Base-by-base conservation (phyloP, 2,888 invertebrate species). In the Pammene fasciana region DNA sequence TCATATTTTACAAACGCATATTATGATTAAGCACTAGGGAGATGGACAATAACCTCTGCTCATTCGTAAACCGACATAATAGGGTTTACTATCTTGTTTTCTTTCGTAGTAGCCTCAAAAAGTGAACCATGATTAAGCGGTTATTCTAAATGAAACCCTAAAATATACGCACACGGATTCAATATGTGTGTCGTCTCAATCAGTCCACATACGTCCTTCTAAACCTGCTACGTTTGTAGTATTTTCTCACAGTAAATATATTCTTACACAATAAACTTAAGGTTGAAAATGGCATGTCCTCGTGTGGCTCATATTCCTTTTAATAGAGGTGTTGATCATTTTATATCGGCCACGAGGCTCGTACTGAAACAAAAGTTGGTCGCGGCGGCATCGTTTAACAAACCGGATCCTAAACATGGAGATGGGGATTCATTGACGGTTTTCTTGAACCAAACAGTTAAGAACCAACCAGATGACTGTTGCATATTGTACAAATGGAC, bases 291-390 rank as follows among this genome's bases (percentile, higher is more conserved):
- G 26, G 13, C 45, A 16, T 38, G 13, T 6, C 10, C 3, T 13
- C 16, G 18, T 26, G 5, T 41, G 46, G 65, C 14, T 48, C 16
- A 26, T 70, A n/a, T 43, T 14, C 14, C 64, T 36, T 68, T 68
- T 41, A 43, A 46, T 50, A 36, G 6, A 59, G 59, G 45, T 54
- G 50, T n/a, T 52, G 46, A 48, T 54, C 10, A 65, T 65, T 70
- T 78, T 82, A 83, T 82, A 84, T 82, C 80, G 81, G 84, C 79
- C 80, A 86, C 75, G 79, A 82, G 79, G 78, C 78, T 78, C 74
- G 76, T 79, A 79, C 80, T 84, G 79, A 85, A 83, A 86, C 85
- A 86, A 86, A 87, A 87, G 87, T 87, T 86, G 86, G 85, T 78
- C 86, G 80, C 78, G 74, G 82, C 79, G 82, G 81, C 82, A 82